These are phyloP conservation scores for Octodon degus DNA, from an alignment of 2,113 vertebrate genomes.

Conservation along the genomic window DNA sequence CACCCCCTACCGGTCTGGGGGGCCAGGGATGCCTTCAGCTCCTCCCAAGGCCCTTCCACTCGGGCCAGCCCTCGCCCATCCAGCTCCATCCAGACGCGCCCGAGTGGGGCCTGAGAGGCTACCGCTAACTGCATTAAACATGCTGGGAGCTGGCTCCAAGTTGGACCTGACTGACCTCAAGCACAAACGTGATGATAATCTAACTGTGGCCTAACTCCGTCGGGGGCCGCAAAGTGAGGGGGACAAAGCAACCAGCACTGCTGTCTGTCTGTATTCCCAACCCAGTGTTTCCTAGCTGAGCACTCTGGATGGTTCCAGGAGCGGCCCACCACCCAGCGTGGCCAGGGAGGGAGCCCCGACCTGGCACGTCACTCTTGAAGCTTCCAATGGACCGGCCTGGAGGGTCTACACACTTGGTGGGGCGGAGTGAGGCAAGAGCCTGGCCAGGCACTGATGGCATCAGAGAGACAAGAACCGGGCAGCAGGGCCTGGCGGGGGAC, in stretches of 20 bases:
- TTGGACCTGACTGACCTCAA: background rate
- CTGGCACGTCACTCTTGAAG: rapidly evolving
- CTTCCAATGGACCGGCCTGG: rapidly evolving
- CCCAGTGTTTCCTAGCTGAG: background rate
- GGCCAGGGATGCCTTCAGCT: background rate
- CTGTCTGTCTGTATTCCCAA: rapidly evolving
- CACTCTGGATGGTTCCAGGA: background rate
- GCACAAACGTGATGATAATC: rapidly evolving
- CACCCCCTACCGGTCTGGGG: no score
- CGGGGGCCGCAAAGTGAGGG: rapidly evolving
- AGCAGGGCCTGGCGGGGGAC: rapidly evolving
- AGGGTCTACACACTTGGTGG: background rate
- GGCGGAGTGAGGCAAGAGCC: background rate
- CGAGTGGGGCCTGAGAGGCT: background rate
- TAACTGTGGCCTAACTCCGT: background rate
- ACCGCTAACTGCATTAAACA: no score
- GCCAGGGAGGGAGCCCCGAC: background rate
- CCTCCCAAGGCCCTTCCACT: background rate
- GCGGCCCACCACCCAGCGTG: background rate
- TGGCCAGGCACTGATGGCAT: background rate
- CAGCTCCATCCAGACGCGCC: background rate
- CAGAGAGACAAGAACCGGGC: background rate
- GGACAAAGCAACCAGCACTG: background rate
- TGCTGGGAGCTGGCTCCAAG: background rate
- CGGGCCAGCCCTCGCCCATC: background rate